Percentiles rank a stretch among this genome's conserved stretches.
Conservation (phyloP, 2,888 invertebrate species). For the Torymus texanus region DNA sequence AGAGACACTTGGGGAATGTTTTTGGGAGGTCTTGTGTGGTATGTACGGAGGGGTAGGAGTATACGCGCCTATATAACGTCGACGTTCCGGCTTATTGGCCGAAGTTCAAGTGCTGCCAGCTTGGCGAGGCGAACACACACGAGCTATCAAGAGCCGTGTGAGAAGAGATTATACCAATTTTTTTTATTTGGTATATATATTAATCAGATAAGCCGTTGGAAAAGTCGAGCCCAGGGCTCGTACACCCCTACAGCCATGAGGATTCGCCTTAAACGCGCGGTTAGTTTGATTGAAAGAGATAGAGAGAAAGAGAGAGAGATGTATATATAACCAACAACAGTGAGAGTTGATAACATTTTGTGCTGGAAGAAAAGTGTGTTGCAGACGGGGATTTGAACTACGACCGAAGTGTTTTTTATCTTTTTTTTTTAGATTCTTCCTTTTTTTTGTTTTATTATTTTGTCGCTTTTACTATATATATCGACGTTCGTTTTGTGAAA, state of each 20-base stretch:
- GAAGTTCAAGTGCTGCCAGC: conserved; percentile 65
- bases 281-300: too few species aligned
- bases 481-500: too few species aligned
- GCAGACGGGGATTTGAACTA: conserved; percentile 18
- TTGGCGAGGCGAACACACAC: conserved; percentile 66
- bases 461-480: too few species aligned
- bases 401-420: neutral
- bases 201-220: too few species aligned
- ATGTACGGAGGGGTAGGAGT: conserved; percentile 64
- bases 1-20: too few species aligned
- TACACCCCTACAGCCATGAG: conserved; percentile 67
- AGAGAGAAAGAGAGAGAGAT: too few species aligned
- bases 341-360: too few species aligned
- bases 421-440: neutral
- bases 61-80: conserved; percentile 74
- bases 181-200: too few species aligned
- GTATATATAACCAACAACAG: too few species aligned
- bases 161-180: conserved; percentile 43
- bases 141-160: conserved; percentile 63
- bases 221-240: conserved; percentile 48
- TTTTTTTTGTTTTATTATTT: too few species aligned
- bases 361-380: conserved; percentile 26
- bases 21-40: too few species aligned
- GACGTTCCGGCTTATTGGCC: conserved; percentile 74
- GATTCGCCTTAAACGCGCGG: conserved; percentile 73